phyloP scores from a whole-genome alignment of 1,140 invertebrate species.

The Microplitis demolitor region DNA sequence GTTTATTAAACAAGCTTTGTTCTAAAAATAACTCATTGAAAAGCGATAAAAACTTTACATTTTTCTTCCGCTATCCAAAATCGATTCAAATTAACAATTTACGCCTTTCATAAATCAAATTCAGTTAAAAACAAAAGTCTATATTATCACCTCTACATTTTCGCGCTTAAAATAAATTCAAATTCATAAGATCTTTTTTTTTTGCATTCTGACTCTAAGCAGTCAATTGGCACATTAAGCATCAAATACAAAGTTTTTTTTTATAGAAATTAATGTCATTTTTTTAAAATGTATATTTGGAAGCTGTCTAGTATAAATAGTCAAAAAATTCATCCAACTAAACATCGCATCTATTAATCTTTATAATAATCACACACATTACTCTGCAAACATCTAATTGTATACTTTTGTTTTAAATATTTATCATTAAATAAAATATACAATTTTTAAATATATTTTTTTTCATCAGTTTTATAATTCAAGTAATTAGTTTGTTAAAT shows the following conservation, averaged over 20 bases:
- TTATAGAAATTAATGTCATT: not conserved
- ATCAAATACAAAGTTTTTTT: not conserved
- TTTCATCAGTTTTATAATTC: not conserved
- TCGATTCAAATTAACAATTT: not conserved
- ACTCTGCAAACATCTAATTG: not conserved
- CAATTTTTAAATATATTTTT: not conserved
- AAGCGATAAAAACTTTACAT: not conserved
- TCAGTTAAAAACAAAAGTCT: too few species aligned
- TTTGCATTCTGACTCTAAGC: not conserved
- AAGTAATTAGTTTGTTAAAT: not conserved
- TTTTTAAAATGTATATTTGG: not conserved
- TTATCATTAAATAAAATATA: not conserved
- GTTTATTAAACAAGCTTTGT: too few species aligned
- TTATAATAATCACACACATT: not conserved
- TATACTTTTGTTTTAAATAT: not conserved
- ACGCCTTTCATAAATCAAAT: too few species aligned
- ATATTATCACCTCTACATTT: too few species aligned
- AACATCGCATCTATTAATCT: not conserved
- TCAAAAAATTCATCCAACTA: not conserved
- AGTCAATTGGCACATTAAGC: constrained; percentile 7
- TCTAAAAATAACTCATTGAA: too few species aligned
- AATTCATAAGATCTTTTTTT: too few species aligned
- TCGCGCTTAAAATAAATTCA: too few species aligned
- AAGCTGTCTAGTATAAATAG: too few species aligned
- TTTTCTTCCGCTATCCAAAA: constrained; percentile 4